phyloP scores from a whole-genome alignment of 1,140 invertebrate species.

The Bacillus rossius region DNA sequence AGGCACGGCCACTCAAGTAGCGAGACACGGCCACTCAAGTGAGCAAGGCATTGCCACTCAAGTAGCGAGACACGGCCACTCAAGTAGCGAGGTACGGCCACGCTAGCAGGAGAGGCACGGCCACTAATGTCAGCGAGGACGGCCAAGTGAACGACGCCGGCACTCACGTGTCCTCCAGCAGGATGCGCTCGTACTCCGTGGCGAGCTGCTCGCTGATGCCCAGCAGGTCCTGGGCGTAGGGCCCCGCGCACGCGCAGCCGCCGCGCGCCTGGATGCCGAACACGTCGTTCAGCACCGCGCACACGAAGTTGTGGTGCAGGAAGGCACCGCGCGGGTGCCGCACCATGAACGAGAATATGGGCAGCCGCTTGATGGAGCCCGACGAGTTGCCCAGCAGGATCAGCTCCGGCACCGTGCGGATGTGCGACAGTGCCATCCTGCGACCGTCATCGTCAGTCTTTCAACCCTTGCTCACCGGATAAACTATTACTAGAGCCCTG shows the following conservation, averaged over 20 bases:
- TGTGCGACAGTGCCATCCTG: slow-evolving; percentile 67
- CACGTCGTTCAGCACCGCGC: slow-evolving; percentile 82
- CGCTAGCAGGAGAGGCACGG: no score
- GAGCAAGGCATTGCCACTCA: no score
- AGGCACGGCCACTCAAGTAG: no score
- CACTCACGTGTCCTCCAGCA: slow-evolving; percentile 69
- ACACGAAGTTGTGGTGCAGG: slow-evolving; percentile 88
- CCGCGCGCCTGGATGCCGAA: slow-evolving; percentile 88
- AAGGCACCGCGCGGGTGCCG: slow-evolving; percentile 72
- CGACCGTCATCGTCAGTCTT: slow-evolving; percentile 35
- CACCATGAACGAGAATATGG: slow-evolving; percentile 84
- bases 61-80: no score
- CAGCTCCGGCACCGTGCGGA: slow-evolving; percentile 69
- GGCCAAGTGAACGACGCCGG: no score
- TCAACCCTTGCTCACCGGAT: background rate
- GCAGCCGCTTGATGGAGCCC: slow-evolving; percentile 57
- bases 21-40: no score
- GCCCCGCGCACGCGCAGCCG: slow-evolving; percentile 78
- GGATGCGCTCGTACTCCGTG: slow-evolving; percentile 66
- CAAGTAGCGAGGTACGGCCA: no score
- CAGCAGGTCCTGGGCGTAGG: slow-evolving; percentile 79
- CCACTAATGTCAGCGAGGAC: no score
- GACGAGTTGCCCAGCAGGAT: slow-evolving; percentile 70
- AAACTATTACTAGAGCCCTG: no score
- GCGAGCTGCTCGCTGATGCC: slow-evolving; percentile 74